Evolutionary conservation across 2,113 vertebrate genomes (phyloP).

Genomic region (Zosterops lateralis): DNA sequence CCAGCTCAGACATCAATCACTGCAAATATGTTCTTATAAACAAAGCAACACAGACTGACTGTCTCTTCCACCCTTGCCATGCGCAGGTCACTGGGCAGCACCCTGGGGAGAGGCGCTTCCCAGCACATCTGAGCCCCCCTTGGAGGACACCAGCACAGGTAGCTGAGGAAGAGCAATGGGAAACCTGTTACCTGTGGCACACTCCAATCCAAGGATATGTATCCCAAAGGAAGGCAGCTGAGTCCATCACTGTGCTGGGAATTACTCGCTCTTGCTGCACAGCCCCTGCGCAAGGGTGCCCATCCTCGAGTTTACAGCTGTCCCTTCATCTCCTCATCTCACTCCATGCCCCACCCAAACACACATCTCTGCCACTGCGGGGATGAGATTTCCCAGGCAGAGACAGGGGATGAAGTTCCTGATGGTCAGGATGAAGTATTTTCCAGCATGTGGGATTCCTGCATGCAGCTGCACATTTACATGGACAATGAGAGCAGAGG

Average conservation of each 20-base stretch:
- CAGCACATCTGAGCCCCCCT: neutral
- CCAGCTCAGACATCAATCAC: constrained; percentile 74
- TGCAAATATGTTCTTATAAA: constrained; percentile 76
- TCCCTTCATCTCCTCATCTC: neutral
- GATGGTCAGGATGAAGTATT: neutral
- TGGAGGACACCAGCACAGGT: neutral
- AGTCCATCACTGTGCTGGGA: accelerated
- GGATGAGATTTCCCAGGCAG: neutral
- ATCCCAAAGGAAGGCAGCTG: neutral
- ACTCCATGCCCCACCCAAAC: accelerated
- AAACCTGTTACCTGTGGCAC: neutral
- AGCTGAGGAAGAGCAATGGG: neutral
- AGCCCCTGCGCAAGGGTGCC: accelerated
- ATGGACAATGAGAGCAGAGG: accelerated
- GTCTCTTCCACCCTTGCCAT: constrained; percentile 64
- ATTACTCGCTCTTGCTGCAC: neutral
- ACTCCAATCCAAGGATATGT: accelerated
- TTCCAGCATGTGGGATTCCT: neutral
- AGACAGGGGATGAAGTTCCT: neutral
- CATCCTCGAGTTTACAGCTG: accelerated
- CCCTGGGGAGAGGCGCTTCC: neutral
- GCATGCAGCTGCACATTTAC: neutral
- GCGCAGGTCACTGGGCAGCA: constrained; percentile 42
- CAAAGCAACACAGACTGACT: constrained; percentile 71
- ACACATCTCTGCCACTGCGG: neutral